Evolutionary conservation across 2,888 invertebrate genomes (phyloP), one percentile per base, ranked within the genome.

Genomic region (Apotomis betuletana): DNA sequence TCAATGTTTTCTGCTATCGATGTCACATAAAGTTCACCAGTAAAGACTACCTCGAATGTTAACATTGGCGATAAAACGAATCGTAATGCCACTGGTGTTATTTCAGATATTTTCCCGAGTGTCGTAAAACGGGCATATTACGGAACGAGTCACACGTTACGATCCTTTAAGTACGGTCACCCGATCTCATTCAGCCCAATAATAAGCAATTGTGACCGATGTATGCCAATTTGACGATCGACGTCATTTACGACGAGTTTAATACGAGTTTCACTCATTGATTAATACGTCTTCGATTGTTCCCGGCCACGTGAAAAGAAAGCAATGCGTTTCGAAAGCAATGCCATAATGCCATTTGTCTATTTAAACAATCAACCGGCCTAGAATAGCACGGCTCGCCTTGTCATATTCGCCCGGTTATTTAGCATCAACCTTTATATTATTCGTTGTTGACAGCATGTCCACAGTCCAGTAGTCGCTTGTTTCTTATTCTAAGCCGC

Each of bases 401-500:
- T 80, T 77, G 77, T 75, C 76, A 76, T 76, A 77, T 78, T 79
- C 77, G 74, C 83, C 83, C 82, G 81, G 82, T 79, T 77, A 79
- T 75, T 74, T 75, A 77, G 65, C 71, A 44, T 44, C 58, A 76
- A 79, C 79, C 78, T 83, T 27, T 78, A 81, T 81, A 83, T 83
- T 81, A 77, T 78, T 81, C 76, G 74, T 78, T 78, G 81, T 80
- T 82, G 86, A 85, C 83, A 86, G 75, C 76, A 78, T 44, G 69
- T 71, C 75, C 77, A 74, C 71, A 52, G 67, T 70, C 70, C 70
- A 61, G 52, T 69, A 51, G 49, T 64, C 63, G 57, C 52, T 41
- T 71, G 71, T 71, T 77, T 79, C 78, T 77, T 81, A 81, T 84
- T 87, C 80, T 83, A 82, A 85, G 84, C 85, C 83, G 78, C 82